Conservation (phyloP, 2,888 invertebrate species). For the Noctuana brunneofusca region DNA sequence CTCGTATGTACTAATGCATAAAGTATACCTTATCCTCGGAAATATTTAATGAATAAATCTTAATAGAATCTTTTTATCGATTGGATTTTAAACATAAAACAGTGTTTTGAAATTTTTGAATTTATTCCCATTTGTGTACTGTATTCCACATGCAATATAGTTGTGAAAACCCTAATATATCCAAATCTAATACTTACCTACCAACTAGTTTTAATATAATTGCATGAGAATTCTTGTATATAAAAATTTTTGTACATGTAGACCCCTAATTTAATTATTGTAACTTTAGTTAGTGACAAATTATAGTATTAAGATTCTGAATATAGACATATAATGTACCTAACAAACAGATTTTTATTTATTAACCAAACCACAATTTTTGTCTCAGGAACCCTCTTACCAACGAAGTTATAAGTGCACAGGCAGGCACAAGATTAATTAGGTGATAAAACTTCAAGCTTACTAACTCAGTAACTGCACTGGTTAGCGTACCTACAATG, state of each 20-base stretch:
- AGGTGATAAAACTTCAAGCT: too few species aligned
- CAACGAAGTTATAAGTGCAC: neutral
- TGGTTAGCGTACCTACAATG: too few species aligned
- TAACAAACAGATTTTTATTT: conserved; percentile 31
- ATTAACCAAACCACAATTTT: neutral
- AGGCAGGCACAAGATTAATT: too few species aligned
- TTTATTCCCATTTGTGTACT: conserved; percentile 40
- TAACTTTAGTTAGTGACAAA: conserved; percentile 74
- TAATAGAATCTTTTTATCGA: conserved; percentile 37
- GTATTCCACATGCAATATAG: conserved; percentile 41
- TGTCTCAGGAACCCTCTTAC: neutral
- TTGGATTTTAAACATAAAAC: conserved; percentile 38
- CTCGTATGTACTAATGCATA: conserved; percentile 1
- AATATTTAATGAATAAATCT: conserved; percentile 21
- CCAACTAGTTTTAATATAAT: conserved; percentile 63
- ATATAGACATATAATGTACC: conserved; percentile 73
- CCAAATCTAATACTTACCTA: conserved; percentile 61
- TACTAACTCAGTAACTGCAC: too few species aligned
- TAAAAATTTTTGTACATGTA: conserved; percentile 81
- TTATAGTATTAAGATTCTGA: conserved; percentile 76
- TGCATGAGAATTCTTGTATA: conserved; percentile 77
- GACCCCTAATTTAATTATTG: conserved; percentile 77
- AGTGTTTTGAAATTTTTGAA: conserved; percentile 36
- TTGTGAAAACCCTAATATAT: conserved; percentile 61
- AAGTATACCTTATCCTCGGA: conserved; percentile 20